phyloP scores from a whole-genome alignment of 1,140 invertebrate genomes.

The Coenobita brevimanus region DNA sequence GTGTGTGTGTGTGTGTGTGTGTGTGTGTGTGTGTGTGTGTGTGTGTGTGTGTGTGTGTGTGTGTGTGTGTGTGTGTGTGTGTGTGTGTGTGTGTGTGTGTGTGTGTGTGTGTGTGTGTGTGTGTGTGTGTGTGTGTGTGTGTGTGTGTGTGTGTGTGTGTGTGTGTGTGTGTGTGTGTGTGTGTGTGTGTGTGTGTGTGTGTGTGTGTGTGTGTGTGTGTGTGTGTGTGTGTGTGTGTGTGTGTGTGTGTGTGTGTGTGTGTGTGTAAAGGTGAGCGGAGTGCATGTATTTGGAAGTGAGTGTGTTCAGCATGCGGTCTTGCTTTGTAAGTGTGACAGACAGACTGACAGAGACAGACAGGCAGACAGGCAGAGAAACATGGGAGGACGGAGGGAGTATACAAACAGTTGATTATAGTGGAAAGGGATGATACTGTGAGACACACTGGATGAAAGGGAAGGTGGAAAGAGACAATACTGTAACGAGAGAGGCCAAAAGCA shows the following conservation, averaged over 20 bases:
- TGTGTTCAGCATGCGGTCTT: no score
- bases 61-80: no score
- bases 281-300: no score
- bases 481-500: no score
- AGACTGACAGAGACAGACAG: background rate
- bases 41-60: background rate
- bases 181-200: constrained; percentile 11
- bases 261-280: no score
- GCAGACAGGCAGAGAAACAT: background rate
- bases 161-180: background rate
- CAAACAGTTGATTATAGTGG: background rate
- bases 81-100: no score
- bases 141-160: background rate
- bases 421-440: no score
- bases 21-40: background rate
- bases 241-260: background rate
- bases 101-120: no score
- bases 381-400: background rate
- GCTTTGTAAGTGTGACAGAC: no score
- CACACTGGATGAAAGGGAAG: no score
- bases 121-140: background rate
- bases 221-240: background rate
- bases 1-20: background rate
- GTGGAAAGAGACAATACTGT: no score
- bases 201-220: constrained; percentile 11